phyloP scores from a whole-genome alignment of 2,113 vertebrate species.

The Coracopsis vasa region DNA sequence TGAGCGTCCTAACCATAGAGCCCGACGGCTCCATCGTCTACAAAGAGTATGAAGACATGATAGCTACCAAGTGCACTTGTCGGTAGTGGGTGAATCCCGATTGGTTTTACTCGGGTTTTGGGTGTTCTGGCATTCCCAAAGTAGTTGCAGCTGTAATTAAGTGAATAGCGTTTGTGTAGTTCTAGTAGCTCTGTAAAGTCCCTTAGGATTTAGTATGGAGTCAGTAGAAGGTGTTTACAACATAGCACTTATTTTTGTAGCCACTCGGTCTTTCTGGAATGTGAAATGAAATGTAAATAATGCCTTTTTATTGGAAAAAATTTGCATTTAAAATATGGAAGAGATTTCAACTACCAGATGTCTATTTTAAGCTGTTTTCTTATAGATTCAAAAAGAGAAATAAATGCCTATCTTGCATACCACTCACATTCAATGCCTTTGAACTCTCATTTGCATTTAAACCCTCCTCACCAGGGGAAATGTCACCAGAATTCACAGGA shows the following conservation, averaged over 20 bases:
- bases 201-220: background rate
- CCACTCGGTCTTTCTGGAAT: background rate
- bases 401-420: background rate
- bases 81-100: conserved; percentile 65
- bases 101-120: background rate
- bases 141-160: fast-evolving
- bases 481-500: background rate
- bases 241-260: conserved; percentile 12
- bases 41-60: conserved; percentile 95
- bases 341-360: background rate
- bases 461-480: background rate
- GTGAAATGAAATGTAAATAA: background rate
- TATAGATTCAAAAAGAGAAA: background rate
- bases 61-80: conserved; percentile 92
- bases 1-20: conserved; percentile 90
- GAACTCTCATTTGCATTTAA: background rate
- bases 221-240: background rate
- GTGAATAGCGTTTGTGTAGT: fast-evolving
- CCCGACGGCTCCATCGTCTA: conserved; percentile 89
- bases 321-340: background rate
- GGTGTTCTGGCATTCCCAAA: fast-evolving
- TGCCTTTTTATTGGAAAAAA: background rate
- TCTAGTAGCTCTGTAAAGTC: background rate
- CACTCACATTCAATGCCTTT: background rate
- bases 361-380: conserved; percentile 31